Percentiles rank a stretch among this genome's conserved stretches.
Conservation (phyloP, 92 coral and sea anemone species). For the Zoanthus sociatus region DNA sequence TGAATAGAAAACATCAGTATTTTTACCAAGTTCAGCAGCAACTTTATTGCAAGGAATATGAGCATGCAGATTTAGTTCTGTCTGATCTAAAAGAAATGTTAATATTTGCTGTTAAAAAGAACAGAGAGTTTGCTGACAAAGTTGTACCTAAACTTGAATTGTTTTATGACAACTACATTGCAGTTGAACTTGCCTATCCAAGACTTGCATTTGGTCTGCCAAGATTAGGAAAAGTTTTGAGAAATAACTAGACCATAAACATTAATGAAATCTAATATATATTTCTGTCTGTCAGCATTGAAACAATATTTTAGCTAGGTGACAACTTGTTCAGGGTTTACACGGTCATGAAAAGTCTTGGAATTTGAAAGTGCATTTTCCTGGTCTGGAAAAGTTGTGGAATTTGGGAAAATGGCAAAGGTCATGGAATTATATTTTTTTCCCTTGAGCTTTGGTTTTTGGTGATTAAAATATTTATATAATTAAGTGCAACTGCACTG, state of each 20-base stretch:
- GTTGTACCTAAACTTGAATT: constrained; percentile 58
- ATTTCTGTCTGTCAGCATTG: background rate
- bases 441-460: too few species aligned
- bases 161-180: constrained; percentile 62
- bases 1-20: constrained; percentile 63
- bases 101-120: constrained; percentile 35
- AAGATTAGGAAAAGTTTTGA: constrained; percentile 52
- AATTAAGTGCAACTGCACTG: too few species aligned
- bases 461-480: too few species aligned
- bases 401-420: too few species aligned
- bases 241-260: background rate
- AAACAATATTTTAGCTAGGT: background rate
- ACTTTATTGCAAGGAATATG: constrained; percentile 52
- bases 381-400: too few species aligned
- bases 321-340: background rate
- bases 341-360: too few species aligned
- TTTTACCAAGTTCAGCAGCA: constrained; percentile 67
- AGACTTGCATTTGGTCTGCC: constrained; percentile 61
- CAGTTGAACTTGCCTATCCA: constrained; percentile 59
- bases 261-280: background rate
- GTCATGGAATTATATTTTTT: too few species aligned
- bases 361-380: too few species aligned
- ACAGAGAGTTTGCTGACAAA: constrained; percentile 32
- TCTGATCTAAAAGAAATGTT: constrained; percentile 62
- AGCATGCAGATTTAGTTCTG: constrained; percentile 41